A percentile compares a stretch with the other conserved stretches of the same genome.
Evolutionary conservation across 2,888 invertebrate genomes (phyloP).

Genomic region (Polylopha cassiicola): DNA sequence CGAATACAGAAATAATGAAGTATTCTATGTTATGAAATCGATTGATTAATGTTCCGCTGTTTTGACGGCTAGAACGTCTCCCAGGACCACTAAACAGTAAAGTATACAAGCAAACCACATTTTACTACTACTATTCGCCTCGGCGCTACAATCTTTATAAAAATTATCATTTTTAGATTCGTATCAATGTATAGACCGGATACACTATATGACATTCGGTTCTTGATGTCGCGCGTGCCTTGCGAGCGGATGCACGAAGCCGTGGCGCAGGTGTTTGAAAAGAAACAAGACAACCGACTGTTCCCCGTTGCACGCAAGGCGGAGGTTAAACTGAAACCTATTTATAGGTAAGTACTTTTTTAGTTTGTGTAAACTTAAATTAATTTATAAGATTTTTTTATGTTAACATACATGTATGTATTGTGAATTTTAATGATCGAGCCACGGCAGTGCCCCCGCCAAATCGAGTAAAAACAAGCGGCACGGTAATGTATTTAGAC

Average conservation of each 20-base stretch:
- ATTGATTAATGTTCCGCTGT: no score
- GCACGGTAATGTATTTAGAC: no score
- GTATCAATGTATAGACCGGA: conserved; percentile 30
- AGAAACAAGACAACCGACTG: conserved; percentile 41
- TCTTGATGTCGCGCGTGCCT: conserved; percentile 59
- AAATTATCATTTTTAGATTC: conserved; percentile 36
- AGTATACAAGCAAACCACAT: background rate
- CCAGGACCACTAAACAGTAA: no score
- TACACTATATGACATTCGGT: conserved; percentile 56
- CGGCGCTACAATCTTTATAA: background rate
- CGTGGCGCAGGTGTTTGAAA: conserved; percentile 47
- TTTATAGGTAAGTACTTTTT: conserved; percentile 34
- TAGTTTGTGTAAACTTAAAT: background rate
- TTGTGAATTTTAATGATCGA: background rate
- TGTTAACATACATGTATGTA: background rate
- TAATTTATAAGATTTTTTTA: background rate
- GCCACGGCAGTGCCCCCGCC: no score
- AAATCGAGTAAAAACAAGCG: no score
- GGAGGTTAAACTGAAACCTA: conserved; percentile 26
- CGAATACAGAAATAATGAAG: no score
- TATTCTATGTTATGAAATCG: no score
- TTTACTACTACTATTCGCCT: background rate
- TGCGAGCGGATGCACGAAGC: conserved; percentile 67
- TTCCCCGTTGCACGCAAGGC: conserved; percentile 38
- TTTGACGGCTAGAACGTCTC: no score